These are phyloP conservation scores for Champsocephalus esox DNA, from an alignment of 2,797 vertebrate species.

Conservation along the genomic window DNA sequence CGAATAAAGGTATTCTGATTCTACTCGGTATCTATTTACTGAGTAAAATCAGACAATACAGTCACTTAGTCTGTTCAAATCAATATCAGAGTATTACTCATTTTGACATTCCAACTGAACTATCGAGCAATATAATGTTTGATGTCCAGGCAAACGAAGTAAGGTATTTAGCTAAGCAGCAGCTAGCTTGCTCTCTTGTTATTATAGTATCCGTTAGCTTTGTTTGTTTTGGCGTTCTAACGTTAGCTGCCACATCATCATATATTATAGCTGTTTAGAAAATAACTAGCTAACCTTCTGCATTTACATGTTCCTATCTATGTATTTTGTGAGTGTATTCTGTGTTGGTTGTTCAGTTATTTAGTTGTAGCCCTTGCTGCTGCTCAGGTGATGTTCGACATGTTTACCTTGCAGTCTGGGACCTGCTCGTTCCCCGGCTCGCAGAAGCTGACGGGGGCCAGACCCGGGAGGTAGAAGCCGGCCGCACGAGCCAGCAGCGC, in stretches of 20 bases:
- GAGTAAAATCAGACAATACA: no score
- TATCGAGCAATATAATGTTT: no score
- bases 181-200: background rate
- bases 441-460: conserved; percentile 94
- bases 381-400: background rate
- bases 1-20: no score
- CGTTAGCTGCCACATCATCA: background rate
- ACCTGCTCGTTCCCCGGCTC: conserved; percentile 65
- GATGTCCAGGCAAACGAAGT: background rate
- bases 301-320: background rate
- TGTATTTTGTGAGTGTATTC: no score
- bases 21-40: no score
- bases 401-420: conserved; percentile 80
- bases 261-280: background rate
- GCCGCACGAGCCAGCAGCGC: conserved; percentile 57
- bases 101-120: background rate
- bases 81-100: background rate
- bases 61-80: background rate
- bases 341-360: rapidly evolving
- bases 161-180: background rate
- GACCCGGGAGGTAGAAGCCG: conserved; percentile 91
- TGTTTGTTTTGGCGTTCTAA: conserved; percentile 1
- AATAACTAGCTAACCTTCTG: background rate
- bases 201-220: background rate
- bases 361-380: background rate